Percentiles rank a stretch among this genome's conserved stretches.
phyloP scores from a whole-genome alignment of 2,888 invertebrate species.

The Thyatira batis region DNA sequence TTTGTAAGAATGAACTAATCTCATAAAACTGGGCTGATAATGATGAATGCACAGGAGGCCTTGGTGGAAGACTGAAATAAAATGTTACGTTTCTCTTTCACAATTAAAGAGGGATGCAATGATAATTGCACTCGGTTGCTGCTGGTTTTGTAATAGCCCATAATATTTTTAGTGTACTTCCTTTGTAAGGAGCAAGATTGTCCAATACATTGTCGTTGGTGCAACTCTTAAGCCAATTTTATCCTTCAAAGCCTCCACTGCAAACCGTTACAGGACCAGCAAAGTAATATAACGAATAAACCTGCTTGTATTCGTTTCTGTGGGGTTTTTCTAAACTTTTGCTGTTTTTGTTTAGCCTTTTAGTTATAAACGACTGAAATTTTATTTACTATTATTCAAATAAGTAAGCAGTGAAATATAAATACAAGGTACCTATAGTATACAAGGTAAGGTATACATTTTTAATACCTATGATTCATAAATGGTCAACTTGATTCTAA shows the following conservation, averaged over 20 bases:
- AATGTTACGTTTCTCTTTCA: not conserved
- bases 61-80: not conserved
- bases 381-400: no score
- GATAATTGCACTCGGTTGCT: not conserved
- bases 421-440: no score
- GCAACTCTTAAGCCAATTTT: not conserved
- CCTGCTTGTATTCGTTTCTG: not conserved
- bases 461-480: no score
- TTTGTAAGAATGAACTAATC: no score
- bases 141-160: not conserved
- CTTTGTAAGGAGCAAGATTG: conserved; percentile 4
- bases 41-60: conserved; percentile 14
- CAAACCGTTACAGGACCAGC: not conserved
- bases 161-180: conserved; percentile 26
- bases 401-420: no score
- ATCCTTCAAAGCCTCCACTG: conserved; percentile 10
- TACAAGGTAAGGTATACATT: no score
- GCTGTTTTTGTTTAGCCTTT: not conserved
- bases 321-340: not conserved
- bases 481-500: no score
- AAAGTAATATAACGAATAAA: not conserved
- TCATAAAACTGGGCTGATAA: no score
- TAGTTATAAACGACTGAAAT: not conserved
- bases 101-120: not conserved
- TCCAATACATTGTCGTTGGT: not conserved